phyloP scores from a whole-genome alignment of 2,797 vertebrate species.

The Brachymystax lenok region DNA sequence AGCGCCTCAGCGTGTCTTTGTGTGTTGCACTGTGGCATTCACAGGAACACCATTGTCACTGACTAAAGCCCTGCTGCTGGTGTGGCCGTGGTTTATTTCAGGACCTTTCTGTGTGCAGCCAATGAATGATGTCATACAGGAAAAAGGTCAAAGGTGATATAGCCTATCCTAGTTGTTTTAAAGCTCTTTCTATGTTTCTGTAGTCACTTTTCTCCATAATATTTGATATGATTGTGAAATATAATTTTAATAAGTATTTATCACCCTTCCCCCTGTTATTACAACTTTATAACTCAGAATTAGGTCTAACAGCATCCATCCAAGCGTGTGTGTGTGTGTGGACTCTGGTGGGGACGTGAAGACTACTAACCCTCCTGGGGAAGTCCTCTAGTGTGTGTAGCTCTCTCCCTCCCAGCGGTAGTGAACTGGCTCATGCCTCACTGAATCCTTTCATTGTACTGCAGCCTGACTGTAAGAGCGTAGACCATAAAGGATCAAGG shows the following conservation, averaged over 20 bases:
- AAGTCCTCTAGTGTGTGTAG: neutral
- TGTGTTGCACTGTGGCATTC: neutral
- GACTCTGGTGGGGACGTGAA: neutral
- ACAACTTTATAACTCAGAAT: neutral
- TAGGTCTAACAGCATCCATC: neutral
- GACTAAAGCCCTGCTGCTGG: constrained; percentile 3
- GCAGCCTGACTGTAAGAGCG: neutral
- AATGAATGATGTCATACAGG: constrained; percentile 13
- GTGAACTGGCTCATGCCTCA: neutral
- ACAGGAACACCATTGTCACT: constrained; percentile 12
- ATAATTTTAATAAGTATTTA: neutral
- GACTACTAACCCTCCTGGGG: neutral
- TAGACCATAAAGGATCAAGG: neutral
- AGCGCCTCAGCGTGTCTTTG: neutral
- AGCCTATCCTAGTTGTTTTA: neutral
- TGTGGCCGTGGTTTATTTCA: neutral
- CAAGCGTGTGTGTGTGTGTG: neutral
- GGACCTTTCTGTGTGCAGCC: neutral
- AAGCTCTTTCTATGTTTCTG: neutral
- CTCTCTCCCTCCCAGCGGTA: neutral
- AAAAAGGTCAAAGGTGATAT: constrained; percentile 11
- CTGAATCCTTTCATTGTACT: neutral
- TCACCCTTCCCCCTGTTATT: neutral
- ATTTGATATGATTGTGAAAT: neutral
- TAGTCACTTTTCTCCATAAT: neutral